Base-by-base conservation (phyloP, 2,113 vertebrate species). In the Vicugna pacos region DNA sequence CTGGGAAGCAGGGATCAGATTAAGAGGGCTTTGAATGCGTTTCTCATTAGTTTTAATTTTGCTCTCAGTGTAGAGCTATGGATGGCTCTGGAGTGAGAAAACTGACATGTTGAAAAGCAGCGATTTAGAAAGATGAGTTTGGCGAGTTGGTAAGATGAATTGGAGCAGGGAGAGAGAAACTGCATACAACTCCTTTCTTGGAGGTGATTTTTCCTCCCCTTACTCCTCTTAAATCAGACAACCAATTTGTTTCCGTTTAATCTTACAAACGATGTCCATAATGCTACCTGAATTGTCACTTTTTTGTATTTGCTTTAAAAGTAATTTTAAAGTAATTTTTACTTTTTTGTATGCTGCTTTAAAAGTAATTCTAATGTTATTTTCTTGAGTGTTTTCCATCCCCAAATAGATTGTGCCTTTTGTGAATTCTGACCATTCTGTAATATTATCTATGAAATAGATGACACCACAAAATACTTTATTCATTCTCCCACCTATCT, bases 341-440 rank as follows among this genome's bases (percentile, higher is more conserved):
- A 56, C 50, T 54, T 54, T 79, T 88, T 89, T 62, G 28, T 65
- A 48, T 60, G 35, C 81, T 76, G n/a, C 42, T 89, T 86, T 96
- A 76, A 89, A 90, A 82, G 72, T 93, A 81, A 97, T 94, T 81
- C 17, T 86, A 65, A 16, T 70, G 26, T 94, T 94, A 81, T 77
- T 91, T 92, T 92, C 83, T 81, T 79, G 32, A 79, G 35, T 50
- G 15, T 58, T 85, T 92, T 87, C 48, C 67, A 52, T 79, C 26
- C 42, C 19, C 42, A 52, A 69, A 84, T n/a, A 79, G 70, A 90
- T 67, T 32, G 70, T 87, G 67, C 83, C 79, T 85, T 72, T 81
- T 89, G 75, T 83, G 84, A 76, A 52, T 88, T 89, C 52, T 80
- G 79, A 87, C 52, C 73, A 38, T 91, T 89, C 73, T 94, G 32